Base-by-base conservation (phyloP, 1,140 invertebrate species). In the Aphaenogaster floridana region DNA sequence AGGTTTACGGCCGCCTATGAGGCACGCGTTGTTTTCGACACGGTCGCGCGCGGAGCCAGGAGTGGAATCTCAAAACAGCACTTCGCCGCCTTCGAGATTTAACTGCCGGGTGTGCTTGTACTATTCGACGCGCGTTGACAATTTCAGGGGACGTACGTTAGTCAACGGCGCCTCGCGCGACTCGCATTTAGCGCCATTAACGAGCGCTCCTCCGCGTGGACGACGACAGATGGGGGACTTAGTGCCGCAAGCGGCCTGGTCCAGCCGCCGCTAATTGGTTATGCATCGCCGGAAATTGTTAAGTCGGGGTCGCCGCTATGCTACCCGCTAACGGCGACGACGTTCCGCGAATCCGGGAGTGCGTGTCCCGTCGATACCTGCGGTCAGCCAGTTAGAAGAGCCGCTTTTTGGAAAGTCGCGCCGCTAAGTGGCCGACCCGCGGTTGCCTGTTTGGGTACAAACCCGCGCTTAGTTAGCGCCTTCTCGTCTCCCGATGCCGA, bases 211-310 rank as follows among this genome's bases (percentile, higher is more conserved):
- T 83, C 28, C 64, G 72, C 54, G 28, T 48, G 39, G 88, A 90
- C 84, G 88, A 87, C 89, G 86, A 85, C 74, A 89, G 69, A 78
- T 79, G 72, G 45, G 57, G 77, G 61, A 72, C 74, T 69, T 61
- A 71, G 86, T 68, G 57, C 50, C 21, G 69, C 74, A 28, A 28
- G 66, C 71, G 39, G 45, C 76, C 42, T 9, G 36, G 13, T 68
- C 39, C 59, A 28, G 28, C 48, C 48, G 36, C 59, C 52, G 86
- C 86, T 91, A 91, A 92, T 92, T 92, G 89, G 86, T 92, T 88
- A 86, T 91, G 90, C 90, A 91, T 91, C 89, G 85, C 68, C 86
- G 84, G 86, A 90, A 79, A 91, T 92, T 85, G 68, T 85, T 71
- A 87, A 81, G 80, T 68, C 78, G 61, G 13, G 52, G 45, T 61